These are phyloP conservation scores for Drosophila tanythrix DNA, from an alignment of 2,888 invertebrate genomes.

Conservation along the genomic window DNA sequence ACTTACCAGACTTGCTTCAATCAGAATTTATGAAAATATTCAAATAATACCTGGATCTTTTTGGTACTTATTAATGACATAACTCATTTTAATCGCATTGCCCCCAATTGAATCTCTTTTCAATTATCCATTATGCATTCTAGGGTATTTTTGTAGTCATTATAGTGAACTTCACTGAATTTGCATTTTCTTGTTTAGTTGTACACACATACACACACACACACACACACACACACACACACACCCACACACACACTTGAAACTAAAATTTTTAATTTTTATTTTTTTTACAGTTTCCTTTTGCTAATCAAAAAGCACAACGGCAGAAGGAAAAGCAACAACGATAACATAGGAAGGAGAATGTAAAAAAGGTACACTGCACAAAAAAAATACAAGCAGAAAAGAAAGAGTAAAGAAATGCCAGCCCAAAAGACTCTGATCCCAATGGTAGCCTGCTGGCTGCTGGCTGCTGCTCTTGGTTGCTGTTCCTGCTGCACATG, in stretches of 20 bases:
- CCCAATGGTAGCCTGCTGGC: slow-evolving; percentile 39
- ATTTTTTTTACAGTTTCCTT: slow-evolving; percentile 42
- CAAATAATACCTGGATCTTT: not conserved
- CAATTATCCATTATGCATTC: not conserved
- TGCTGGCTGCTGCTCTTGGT: slow-evolving; percentile 4
- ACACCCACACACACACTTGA: slow-evolving; percentile 30
- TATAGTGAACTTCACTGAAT: not conserved
- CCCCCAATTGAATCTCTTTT: not conserved
- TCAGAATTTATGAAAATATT: not conserved
- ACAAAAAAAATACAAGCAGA: slow-evolving; percentile 7
- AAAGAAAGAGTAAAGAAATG: slow-evolving; percentile 24
- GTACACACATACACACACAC: slow-evolving; percentile 26
- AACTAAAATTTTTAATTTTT: slow-evolving; percentile 56
- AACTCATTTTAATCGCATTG: not conserved
- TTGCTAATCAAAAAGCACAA: slow-evolving; percentile 77
- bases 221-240: slow-evolving; percentile 15
- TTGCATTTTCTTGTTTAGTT: slow-evolving; percentile 42
- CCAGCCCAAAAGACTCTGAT: slow-evolving; percentile 44
- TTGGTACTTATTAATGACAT: not conserved
- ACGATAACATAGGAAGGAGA: slow-evolving; percentile 5
- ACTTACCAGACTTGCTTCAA: not conserved
- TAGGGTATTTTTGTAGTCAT: slow-evolving; percentile 21
- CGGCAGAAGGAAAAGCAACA: slow-evolving; percentile 45
- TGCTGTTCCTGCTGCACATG: slow-evolving; percentile 29
- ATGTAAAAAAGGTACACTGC: not conserved